Percentiles rank a stretch among this genome's conserved stretches.
phyloP scores from a whole-genome alignment of 2,888 invertebrate species.

The Eledona agricola region DNA sequence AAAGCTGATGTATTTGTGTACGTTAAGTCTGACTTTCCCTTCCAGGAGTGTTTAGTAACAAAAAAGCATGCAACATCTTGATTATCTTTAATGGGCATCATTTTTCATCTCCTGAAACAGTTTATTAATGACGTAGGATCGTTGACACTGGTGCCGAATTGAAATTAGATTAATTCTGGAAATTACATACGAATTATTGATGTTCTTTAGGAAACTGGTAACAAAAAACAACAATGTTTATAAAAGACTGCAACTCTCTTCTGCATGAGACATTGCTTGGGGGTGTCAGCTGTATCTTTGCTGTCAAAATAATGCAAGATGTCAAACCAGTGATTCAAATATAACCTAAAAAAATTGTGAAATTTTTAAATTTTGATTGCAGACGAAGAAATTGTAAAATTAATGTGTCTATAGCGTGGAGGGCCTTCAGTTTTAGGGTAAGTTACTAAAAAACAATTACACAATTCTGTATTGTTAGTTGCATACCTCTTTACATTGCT shows the following conservation, averaged over 20 bases:
- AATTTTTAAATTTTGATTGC: no score
- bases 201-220: slow-evolving; percentile 8
- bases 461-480: no score
- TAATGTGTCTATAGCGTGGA: no score
- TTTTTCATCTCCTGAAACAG: slow-evolving; percentile 63
- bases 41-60: slow-evolving; percentile 98
- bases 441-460: no score
- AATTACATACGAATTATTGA: slow-evolving; percentile 38
- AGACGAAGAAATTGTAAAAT: no score
- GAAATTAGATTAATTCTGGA: no score
- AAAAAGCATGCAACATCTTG: slow-evolving; percentile 96
- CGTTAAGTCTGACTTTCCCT: slow-evolving; percentile 81
- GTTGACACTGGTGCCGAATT: no score
- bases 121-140: slow-evolving; percentile 13
- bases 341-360: no score
- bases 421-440: no score
- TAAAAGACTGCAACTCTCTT: slow-evolving; percentile 20
- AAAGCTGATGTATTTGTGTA: slow-evolving; percentile 3
- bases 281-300: slow-evolving; percentile 47
- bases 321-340: slow-evolving; percentile 2
- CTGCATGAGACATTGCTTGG: slow-evolving; percentile 36
- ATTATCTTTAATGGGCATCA: slow-evolving; percentile 89
- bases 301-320: slow-evolving; percentile 28
- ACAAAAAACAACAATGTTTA: slow-evolving; percentile 21
- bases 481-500: no score